A percentile compares a stretch with the other conserved stretches of the same genome.
Conservation (phyloP, 2,797 vertebrate genomes). For the Mus spretus region DNA sequence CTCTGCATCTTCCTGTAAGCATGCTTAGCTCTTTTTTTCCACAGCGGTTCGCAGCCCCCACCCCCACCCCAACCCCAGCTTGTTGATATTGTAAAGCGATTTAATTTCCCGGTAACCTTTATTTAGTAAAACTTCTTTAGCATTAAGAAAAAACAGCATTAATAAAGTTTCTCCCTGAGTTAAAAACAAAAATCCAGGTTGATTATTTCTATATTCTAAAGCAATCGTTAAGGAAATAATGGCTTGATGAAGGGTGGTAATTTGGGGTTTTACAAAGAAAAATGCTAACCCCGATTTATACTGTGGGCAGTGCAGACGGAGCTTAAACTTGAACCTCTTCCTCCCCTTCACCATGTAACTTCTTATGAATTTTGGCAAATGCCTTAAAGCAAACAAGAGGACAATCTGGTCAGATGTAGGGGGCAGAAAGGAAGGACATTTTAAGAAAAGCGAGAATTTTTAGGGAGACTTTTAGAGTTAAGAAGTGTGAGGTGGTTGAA, state of each 20-base stretch:
- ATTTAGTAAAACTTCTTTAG: conserved; percentile 71
- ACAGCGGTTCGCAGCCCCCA: no score
- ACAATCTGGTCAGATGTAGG: conserved; percentile 47
- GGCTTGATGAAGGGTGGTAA: conserved; percentile 54
- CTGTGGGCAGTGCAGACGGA: neutral
- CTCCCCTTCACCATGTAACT: conserved; percentile 29
- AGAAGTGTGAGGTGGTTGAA: conserved; percentile 46
- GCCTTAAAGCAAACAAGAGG: conserved; percentile 61
- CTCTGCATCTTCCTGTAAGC: conserved; percentile 21
- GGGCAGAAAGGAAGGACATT: conserved; percentile 47
- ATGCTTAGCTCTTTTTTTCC: neutral
- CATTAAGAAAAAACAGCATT: neutral
- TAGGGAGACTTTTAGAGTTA: conserved; percentile 64
- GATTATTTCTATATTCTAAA: conserved; percentile 75
- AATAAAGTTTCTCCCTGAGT: conserved; percentile 55
- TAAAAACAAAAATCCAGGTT: conserved; percentile 66
- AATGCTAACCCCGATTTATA: conserved; percentile 66
- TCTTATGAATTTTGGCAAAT: conserved; percentile 57
- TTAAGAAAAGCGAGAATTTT: conserved; percentile 36
- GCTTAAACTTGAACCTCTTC: conserved; percentile 38
- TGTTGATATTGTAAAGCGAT: neutral
- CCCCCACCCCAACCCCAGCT: neutral
- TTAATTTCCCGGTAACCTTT: conserved; percentile 39
- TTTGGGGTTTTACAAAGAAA: conserved; percentile 72
- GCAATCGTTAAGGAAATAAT: conserved; percentile 64